A percentile compares a stretch with the other conserved stretches of the same genome.
These are phyloP conservation scores for Calephelis virginiensis DNA, from an alignment of 1,140 invertebrate species.

Conservation along the genomic window DNA sequence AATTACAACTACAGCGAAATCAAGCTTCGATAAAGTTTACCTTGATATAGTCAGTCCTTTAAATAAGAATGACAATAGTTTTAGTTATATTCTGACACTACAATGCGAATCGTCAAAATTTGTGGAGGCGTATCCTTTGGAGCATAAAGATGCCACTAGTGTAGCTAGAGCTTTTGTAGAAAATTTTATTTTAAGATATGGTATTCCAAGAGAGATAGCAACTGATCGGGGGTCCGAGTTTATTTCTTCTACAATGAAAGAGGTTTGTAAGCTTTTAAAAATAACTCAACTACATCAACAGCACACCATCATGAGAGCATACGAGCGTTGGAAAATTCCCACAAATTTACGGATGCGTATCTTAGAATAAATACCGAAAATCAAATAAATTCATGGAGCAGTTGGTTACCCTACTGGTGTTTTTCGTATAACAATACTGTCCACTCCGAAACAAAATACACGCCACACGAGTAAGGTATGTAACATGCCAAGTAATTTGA, in stretches of 20 bases:
- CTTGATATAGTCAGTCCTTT: constrained; percentile 22
- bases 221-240: constrained; percentile 15
- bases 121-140: constrained; percentile 20
- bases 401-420: too few species aligned
- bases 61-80: constrained; percentile 1
- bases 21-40: constrained; percentile 18
- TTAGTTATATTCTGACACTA: constrained; percentile 18
- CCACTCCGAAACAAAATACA: too few species aligned
- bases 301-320: too few species aligned
- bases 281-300: too few species aligned
- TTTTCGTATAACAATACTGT: too few species aligned
- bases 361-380: too few species aligned
- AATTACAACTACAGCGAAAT: constrained; percentile 19
- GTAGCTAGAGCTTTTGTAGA: constrained; percentile 16
- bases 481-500: too few species aligned
- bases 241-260: background rate
- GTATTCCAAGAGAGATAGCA: background rate
- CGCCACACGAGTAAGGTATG: too few species aligned
- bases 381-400: too few species aligned
- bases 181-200: constrained; percentile 24
- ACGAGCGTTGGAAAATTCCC: too few species aligned
- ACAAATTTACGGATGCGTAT: background rate
- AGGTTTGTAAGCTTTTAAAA: too few species aligned
- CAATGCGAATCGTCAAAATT: too few species aligned
- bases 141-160: background rate